Evolutionary conservation across 2,888 invertebrate genomes (phyloP), one percentile per base, ranked within the genome.

Genomic region (Odontomyia ornata): DNA sequence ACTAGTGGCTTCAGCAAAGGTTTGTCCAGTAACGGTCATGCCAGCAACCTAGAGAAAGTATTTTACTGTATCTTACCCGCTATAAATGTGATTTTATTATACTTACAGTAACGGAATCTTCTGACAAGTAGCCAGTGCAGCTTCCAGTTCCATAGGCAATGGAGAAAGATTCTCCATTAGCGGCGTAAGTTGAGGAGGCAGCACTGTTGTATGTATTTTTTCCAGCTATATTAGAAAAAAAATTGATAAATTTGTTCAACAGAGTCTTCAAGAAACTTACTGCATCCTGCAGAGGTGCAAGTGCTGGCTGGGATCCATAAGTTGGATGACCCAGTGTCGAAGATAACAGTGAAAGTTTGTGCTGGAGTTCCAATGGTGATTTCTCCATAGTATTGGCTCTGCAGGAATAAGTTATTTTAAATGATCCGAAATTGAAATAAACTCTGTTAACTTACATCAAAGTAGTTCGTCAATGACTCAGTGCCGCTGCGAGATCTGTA

Each of bases 131-230:
- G 75, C 99, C 99, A 77, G 96, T 95, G 80, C 99, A 91, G 85
- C 95, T 96, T 80, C 99, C 99, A 78, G 97, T 95, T 78, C 99
- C 99, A 88, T 99, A 99, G 81, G 91, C 93, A 83, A 99, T 99
- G 73, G 91, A 92, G 87, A 99, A 98, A 79, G 91, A 88, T 0
- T 98, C 97, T 80, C 97, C 99, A 88, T 99, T 98, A 82, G 90
- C 88, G 81, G 88, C 88, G 88, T 97, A 99, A 0, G 95, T 91
- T n/a, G 88, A 88, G 0, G 99, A 99, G 84, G 93, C 93, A 76
- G 84, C 89, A 83, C 95, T 93, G 89, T 99, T 94, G 86, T 99
- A 99, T 88, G 98, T 99, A 86, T 96, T 94, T 88, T 7, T 25
- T 7, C 7, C 60, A 7, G 21, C 60, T 60, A 15, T n/a, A 1